Evolutionary conservation across 30 jellyfish, hydroid and myxozoan species (phyloP).

Genomic region (Euphysa ruthae): DNA sequence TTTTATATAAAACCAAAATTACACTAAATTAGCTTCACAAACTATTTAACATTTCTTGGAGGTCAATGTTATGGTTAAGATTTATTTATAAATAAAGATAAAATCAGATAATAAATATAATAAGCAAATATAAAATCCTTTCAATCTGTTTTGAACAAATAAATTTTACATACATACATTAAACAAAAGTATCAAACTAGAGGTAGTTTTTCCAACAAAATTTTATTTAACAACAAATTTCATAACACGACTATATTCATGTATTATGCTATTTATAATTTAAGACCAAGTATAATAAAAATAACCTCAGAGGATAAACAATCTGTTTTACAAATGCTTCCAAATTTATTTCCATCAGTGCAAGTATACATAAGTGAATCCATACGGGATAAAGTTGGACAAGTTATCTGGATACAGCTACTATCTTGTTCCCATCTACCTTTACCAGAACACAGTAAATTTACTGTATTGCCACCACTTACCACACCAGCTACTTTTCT

Average conservation of each 20-base stretch:
- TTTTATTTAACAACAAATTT: no score
- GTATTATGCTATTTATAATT: background rate
- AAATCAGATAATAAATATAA: no score
- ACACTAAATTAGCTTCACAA: no score
- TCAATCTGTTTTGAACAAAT: no score
- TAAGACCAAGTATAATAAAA: no score
- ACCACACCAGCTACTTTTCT: conserved; percentile 18
- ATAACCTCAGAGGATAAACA: conserved; percentile 55
- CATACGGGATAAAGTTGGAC: conserved; percentile 44
- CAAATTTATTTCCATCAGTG: conserved; percentile 45
- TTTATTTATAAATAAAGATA: no score
- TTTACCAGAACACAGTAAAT: conserved; percentile 47
- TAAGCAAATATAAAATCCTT: no score
- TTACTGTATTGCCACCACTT: conserved; percentile 38
- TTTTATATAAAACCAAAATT: no score
- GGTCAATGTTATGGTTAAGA: no score
- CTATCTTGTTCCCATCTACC: conserved; percentile 69
- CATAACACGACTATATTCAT: background rate
- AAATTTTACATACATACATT: no score
- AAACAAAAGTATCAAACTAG: no score
- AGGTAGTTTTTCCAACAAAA: background rate
- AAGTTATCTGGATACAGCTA: conserved; percentile 33
- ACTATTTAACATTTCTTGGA: no score
- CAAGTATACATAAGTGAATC: conserved; percentile 49
- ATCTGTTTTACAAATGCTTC: conserved; percentile 57